A percentile compares a stretch with the other conserved stretches of the same genome.
Evolutionary conservation across 2,113 vertebrate species (phyloP).

Genomic region (Poecilia latipinna): DNA sequence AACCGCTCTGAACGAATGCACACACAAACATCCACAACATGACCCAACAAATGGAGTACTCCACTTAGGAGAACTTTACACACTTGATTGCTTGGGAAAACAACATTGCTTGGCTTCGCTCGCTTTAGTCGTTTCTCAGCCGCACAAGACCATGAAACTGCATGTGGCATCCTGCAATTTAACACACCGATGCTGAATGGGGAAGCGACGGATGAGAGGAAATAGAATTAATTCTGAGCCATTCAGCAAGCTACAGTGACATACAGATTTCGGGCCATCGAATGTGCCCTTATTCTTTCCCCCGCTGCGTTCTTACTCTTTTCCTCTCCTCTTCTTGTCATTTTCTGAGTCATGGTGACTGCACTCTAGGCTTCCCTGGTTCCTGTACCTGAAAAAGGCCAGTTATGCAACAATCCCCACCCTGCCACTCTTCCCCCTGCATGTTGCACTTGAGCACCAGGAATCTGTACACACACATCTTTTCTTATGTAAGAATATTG

Average conservation of each 20-base stretch:
- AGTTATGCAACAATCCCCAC: constrained; percentile 45
- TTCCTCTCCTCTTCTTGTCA: constrained; percentile 50
- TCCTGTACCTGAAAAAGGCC: constrained; percentile 54
- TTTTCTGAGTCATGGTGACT: constrained; percentile 57
- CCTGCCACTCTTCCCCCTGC: background rate
- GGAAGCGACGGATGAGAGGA: constrained; percentile 41
- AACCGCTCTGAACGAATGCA: constrained; percentile 14
- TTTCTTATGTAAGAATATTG: constrained; percentile 58
- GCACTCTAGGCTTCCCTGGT: constrained; percentile 46
- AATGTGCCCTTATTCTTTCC: constrained; percentile 37
- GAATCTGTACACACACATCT: constrained; percentile 15
- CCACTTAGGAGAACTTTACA: constrained; percentile 56
- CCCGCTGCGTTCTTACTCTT: constrained; percentile 26
- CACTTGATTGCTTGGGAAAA: constrained; percentile 59
- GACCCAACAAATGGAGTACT: constrained; percentile 50
- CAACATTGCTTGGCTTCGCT: constrained; percentile 41
- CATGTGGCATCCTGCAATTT: constrained; percentile 73
- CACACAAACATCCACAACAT: constrained; percentile 42
- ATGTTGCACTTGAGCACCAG: constrained; percentile 21
- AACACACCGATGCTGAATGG: constrained; percentile 66
- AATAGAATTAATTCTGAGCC: constrained; percentile 65
- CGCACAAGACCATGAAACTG: constrained; percentile 67
- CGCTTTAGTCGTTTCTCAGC: constrained; percentile 59
- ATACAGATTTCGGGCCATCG: constrained; percentile 56
- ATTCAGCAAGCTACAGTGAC: constrained; percentile 61